Conservation (phyloP, 2,797 vertebrate genomes). For the Lemur catta region DNA sequence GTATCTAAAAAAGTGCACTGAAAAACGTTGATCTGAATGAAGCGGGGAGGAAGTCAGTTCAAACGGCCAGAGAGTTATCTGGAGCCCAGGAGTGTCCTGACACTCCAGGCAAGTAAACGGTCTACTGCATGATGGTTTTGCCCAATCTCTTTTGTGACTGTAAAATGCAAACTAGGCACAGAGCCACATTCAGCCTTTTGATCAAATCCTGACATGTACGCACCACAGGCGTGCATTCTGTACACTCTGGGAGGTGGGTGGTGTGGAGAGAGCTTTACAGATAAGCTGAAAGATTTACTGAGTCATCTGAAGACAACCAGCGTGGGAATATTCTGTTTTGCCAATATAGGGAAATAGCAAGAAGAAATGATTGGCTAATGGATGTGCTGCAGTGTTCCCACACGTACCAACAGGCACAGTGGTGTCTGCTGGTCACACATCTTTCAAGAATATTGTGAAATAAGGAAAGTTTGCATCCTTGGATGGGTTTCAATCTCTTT, state of each 20-base stretch:
- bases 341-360: fast-evolving
- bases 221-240: background rate
- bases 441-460: background rate
- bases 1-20: background rate
- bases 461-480: background rate
- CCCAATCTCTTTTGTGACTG: background rate
- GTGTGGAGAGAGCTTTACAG: background rate
- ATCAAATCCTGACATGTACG: background rate
- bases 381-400: background rate
- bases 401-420: background rate
- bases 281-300: background rate
- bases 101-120: too few species aligned
- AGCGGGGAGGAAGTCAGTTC: background rate
- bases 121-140: background rate
- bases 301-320: background rate
- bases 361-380: background rate
- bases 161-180: background rate
- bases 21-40: background rate
- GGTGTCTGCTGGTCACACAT: background rate
- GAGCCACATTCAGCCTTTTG: background rate
- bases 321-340: background rate
- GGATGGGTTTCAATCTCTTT: background rate
- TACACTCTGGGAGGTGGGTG: background rate
- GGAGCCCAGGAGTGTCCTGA: background rate
- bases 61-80: background rate